Base-by-base conservation (phyloP, 2,797 vertebrate species). In the Pygocentrus nattereri region DNA sequence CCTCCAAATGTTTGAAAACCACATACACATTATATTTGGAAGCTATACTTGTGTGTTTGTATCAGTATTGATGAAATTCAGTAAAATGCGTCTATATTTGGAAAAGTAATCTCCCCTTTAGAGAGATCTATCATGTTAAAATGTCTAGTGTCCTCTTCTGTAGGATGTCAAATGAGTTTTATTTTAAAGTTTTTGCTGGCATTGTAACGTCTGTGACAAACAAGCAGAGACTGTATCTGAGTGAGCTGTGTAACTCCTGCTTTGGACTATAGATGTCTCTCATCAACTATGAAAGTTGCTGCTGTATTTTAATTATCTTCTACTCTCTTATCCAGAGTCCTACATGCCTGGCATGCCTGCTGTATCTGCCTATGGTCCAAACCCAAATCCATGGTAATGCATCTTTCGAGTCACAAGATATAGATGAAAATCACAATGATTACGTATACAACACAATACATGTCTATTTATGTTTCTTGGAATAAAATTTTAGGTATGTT, bases 311-410 rank as follows among this genome's bases (percentile, higher is more conserved):
- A 27, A 27, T 84, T 84, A 25, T 88, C 65, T 82, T 2, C 12
- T 52, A 4, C 59, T 47, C 83, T 27, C 89, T 7, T 87, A 82
- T 91, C 30, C 87, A 99, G 98, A 96, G 92, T 97, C 97, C 54
- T 99, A 99, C 84, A 96, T 99, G 95, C 96, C 97, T 0, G 95
- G 95, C 82, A 96, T 99, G 95, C 94, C 97, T 67, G 92, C 95
- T 31, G 96, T 96, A 76, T 94, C 96, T 85, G 79, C 96, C 2
- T 99, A 96, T 25, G 94, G 96, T n/a, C 85, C 96, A n/a, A 95
- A 94, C 88, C 90, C 96, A 34, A 99, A 94, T 88, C 93, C 96
- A 2, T 97, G 97, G 98, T 99, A 95, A 93, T 85, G 76, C 82
- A 56, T 89, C 84, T 82, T 44, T 30, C 7, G 68, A 70, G 52